Evolutionary conservation across 35 echinoderm and acorn worm genomes (phyloP).

Genomic region (Heliocidaris tuberculata): DNA sequence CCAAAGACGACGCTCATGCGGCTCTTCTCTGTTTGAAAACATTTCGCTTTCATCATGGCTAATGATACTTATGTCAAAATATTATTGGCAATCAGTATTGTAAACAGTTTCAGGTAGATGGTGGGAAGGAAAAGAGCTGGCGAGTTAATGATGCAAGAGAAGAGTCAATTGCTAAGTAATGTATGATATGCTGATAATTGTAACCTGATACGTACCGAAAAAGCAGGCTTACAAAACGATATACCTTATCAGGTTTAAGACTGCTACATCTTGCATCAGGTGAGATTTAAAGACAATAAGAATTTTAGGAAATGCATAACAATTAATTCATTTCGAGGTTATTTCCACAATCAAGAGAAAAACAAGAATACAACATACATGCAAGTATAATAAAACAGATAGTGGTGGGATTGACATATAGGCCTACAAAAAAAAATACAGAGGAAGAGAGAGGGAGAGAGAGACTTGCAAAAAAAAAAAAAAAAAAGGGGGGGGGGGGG

Average conservation of each 20-base stretch:
- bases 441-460: not conserved
- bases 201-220: not conserved
- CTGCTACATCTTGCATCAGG: no score
- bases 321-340: no score
- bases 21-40: not conserved
- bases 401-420: no score
- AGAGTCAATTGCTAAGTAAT: not conserved
- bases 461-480: no score
- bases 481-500: no score
- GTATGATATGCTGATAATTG: not conserved
- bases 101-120: not conserved
- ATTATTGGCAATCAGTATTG: not conserved
- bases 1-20: not conserved
- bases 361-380: no score
- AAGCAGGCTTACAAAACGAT: not conserved
- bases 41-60: not conserved
- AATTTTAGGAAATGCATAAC: no score
- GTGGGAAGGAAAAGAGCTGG: not conserved
- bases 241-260: no score
- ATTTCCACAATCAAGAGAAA: no score
- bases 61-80: not conserved
- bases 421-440: not conserved
- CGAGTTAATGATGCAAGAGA: no score
- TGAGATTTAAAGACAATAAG: no score
- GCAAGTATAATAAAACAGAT: no score